Conservation (phyloP, 2,797 vertebrate genomes). For the Hozukius guyotensis region DNA sequence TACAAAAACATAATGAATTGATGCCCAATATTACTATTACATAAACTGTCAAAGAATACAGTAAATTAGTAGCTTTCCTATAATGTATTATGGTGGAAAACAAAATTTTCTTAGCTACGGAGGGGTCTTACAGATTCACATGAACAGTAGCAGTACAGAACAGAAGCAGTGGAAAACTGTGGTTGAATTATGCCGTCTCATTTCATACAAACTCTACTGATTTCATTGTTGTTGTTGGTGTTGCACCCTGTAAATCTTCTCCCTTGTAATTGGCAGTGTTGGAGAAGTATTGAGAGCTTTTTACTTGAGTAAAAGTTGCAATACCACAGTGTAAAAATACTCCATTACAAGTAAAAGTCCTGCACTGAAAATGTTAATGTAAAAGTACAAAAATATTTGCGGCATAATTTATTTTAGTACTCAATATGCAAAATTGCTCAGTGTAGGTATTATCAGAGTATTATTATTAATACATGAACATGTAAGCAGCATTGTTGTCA, state of each 20-base stretch:
- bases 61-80: background rate
- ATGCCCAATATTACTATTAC: slow-evolving; percentile 1
- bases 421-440: background rate
- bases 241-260: background rate
- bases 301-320: background rate
- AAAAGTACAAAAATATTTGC: background rate
- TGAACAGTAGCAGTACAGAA: background rate
- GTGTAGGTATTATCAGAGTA: background rate
- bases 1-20: slow-evolving; percentile 9
- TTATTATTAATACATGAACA: background rate
- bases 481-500: background rate
- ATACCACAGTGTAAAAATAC: background rate
- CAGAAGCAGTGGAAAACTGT: background rate
- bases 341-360: too few relatives aligned
- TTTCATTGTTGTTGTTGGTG: background rate
- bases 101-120: background rate
- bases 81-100: background rate
- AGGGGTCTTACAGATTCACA: background rate
- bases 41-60: slow-evolving; percentile 5
- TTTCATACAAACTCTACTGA: background rate
- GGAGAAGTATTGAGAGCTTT: background rate
- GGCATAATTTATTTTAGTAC: background rate
- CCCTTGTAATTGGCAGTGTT: background rate
- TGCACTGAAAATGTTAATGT: background rate
- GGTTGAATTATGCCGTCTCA: background rate